These are phyloP conservation scores for Drosophila limbata DNA, from an alignment of 2,888 invertebrate genomes.

Conservation along the genomic window DNA sequence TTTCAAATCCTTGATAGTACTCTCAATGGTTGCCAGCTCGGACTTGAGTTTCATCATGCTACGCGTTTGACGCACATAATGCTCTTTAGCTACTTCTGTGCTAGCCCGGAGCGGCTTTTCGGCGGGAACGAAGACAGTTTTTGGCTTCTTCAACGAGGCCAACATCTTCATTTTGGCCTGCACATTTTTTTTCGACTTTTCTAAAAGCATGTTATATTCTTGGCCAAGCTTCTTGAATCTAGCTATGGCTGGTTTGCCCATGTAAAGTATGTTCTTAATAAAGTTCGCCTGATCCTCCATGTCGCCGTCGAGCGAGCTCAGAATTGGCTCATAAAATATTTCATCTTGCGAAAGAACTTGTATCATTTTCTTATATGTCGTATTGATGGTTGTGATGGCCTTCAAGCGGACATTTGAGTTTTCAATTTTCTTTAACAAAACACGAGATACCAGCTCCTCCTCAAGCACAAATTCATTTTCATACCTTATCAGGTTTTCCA, in stretches of 20 bases:
- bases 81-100: conserved; percentile 46
- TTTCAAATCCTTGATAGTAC: conserved; percentile 81
- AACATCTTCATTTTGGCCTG: conserved; percentile 72
- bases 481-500: conserved; percentile 82
- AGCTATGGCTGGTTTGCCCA: conserved; percentile 83
- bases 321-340: conserved; percentile 84
- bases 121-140: conserved; percentile 12
- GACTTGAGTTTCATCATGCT: conserved; percentile 81
- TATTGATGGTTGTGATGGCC: conserved; percentile 80
- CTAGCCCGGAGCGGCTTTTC: neutral
- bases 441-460: conserved; percentile 75
- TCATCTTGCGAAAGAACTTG: conserved; percentile 81
- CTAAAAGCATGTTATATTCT: conserved; percentile 73
- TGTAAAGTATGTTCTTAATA: conserved; percentile 81
- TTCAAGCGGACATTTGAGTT: conserved; percentile 83
- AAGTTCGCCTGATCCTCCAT: conserved; percentile 83
- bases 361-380: conserved; percentile 82
- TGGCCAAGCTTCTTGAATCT: conserved; percentile 73
- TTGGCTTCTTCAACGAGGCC: conserved; percentile 63
- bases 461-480: conserved; percentile 77
- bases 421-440: conserved; percentile 80
- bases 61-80: conserved; percentile 82
- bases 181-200: conserved; percentile 70
- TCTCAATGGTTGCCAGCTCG: conserved; percentile 76
- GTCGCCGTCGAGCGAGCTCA: conserved; percentile 82